Percentiles rank a stretch among this genome's conserved stretches.
Evolutionary conservation across 2,113 vertebrate genomes (phyloP).

Genomic region (Sprattus sprattus): DNA sequence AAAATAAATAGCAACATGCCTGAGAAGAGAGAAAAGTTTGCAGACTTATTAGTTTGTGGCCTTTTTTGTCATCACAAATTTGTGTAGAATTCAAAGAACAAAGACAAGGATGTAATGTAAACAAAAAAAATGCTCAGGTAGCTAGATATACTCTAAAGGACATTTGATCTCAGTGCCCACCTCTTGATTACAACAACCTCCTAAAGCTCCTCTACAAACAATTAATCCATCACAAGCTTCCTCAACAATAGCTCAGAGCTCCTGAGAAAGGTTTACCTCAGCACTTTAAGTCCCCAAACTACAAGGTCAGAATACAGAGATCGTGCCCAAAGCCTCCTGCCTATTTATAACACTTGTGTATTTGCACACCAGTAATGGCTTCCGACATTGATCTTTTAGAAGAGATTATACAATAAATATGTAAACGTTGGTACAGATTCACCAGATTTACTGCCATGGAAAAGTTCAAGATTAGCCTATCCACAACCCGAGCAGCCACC

Average conservation of each 20-base stretch:
- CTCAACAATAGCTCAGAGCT: background rate
- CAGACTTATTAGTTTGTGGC: background rate
- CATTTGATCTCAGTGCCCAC: background rate
- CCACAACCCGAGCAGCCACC: background rate
- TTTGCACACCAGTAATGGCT: background rate
- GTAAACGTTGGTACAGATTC: background rate
- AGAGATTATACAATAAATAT: background rate
- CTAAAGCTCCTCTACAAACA: background rate
- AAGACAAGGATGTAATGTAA: background rate
- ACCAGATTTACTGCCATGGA: background rate
- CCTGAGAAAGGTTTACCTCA: background rate
- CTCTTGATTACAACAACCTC: background rate
- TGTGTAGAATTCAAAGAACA: background rate
- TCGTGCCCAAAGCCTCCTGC: background rate
- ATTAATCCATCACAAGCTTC: background rate
- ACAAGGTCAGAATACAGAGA: background rate
- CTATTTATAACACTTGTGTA: background rate
- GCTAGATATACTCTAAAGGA: background rate
- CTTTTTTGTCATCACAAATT: background rate
- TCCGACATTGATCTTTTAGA: background rate
- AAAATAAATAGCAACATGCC: no score
- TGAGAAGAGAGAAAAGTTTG: background rate
- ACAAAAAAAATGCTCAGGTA: background rate
- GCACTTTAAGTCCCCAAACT: background rate
- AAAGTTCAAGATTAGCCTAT: background rate